phyloP scores from a whole-genome alignment of 2,113 vertebrate genomes.

The Campylomormyrus numenius region DNA sequence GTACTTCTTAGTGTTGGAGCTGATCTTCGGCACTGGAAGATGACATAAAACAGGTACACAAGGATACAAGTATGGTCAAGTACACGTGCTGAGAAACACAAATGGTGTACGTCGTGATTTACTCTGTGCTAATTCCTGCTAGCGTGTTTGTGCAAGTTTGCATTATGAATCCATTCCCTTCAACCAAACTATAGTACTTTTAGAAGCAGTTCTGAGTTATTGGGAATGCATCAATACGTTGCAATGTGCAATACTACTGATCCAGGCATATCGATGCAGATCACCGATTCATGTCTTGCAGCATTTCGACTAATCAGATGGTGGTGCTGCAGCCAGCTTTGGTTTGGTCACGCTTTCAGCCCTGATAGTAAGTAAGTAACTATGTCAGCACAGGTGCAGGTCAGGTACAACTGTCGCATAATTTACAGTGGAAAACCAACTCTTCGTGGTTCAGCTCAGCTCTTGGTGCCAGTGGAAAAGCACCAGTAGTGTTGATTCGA shows the following conservation, averaged over 20 bases:
- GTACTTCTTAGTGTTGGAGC: not conserved
- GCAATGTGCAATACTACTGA: not conserved
- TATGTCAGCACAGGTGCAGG: not conserved
- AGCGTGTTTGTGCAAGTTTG: not conserved
- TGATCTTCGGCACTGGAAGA: not conserved
- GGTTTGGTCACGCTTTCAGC: not conserved
- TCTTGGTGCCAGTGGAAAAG: not conserved
- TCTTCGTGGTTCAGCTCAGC: not conserved
- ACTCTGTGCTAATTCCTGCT: not conserved
- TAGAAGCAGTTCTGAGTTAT: not conserved
- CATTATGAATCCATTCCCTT: not conserved
- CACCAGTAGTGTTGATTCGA: not conserved
- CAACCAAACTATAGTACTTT: not conserved
- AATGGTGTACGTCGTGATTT: not conserved
- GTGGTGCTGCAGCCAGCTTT: not conserved
- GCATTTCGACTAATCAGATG: not conserved
- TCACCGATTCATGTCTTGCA: not conserved
- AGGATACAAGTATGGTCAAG: not conserved
- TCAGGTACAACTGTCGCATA: not conserved
- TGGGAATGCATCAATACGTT: not conserved
- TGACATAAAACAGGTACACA: not conserved
- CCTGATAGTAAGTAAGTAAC: not conserved
- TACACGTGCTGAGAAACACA: not conserved
- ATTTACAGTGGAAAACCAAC: not conserved
- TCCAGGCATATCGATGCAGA: not conserved